Conservation (phyloP, 2,113 vertebrate species). For the Notiomystis cincta region DNA sequence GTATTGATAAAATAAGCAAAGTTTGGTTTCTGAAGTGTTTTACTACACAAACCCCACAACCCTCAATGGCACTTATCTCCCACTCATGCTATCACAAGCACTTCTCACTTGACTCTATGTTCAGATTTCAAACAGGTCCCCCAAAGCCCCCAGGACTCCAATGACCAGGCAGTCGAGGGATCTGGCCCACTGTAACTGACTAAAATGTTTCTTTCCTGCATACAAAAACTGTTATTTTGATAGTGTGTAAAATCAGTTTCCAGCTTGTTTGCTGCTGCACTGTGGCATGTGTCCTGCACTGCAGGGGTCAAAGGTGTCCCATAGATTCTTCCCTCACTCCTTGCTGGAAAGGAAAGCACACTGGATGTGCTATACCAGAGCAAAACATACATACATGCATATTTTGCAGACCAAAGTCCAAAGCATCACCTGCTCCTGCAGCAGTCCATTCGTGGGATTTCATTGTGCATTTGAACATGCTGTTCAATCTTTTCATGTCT, state of each 20-base stretch:
- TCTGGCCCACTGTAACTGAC: not conserved
- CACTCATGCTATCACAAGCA: not conserved
- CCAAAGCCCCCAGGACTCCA: not conserved
- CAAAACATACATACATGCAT: accelerated
- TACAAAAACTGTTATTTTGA: not conserved
- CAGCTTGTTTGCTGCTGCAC: accelerated
- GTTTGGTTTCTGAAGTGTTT: not conserved
- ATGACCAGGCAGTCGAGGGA: not conserved
- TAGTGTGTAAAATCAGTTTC: not conserved
- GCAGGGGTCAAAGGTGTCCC: not conserved
- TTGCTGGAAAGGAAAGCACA: not conserved
- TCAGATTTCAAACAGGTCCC: not conserved
- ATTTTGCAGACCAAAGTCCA: not conserved
- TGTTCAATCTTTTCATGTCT: not conserved
- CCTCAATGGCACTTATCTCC: not conserved
- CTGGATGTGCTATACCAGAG: accelerated
- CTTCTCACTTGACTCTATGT: accelerated
- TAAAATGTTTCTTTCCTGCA: not conserved
- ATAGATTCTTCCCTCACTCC: not conserved
- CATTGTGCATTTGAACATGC: not conserved
- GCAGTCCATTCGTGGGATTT: not conserved
- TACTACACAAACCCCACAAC: not conserved
- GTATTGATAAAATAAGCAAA: not conserved
- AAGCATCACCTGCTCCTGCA: not conserved
- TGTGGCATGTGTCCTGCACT: accelerated